Base-by-base conservation (phyloP, 2,797 vertebrate species). In the Apogon talboti region DNA sequence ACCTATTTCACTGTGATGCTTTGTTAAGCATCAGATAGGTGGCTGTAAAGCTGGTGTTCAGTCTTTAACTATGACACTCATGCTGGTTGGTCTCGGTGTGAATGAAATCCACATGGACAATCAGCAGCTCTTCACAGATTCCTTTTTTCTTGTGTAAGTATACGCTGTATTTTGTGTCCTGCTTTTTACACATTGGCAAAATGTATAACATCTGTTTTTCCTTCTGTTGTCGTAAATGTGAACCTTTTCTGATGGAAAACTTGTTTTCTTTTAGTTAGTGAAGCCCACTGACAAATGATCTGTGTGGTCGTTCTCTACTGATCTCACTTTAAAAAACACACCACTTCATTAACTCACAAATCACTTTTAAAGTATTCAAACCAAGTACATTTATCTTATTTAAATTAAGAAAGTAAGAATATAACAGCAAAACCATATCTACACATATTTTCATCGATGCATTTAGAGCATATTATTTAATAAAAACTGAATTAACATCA, bases 1-100 rank as follows among this genome's bases (percentile, higher is more conserved):
- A 67, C 55, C 60, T 58, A 38, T 71, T 68, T 71, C 66, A 56
- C 10, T 53, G 60, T 52, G 62, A 67, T 70, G 64, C 51, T 82
- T 81, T 59, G 57, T 63, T 76, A 48, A 72, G 57, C 71, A 58
- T 11, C 52, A 68, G 35, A 48, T 55, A 57, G 56, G 47, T 74
- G 77, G 72, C 58, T 54, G 16, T 49, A 6, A 42, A 52, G 56
- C 35, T 35, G 18, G 12, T 60, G 50, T 43, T 16, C 40, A 16
- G 11, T 54, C 6, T 63, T 11, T 11, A 68, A 13, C 13, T 63
- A 4, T 40, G 44, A 53, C 30, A 61, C 6, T 11, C 6, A 14
- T 38, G 28, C 9, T 11, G 24, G 3, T 45, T 42, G 24, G 5
- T 49, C 16, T 4, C 10, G 3, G 19, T 33, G 16, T 11, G 21